These are phyloP conservation scores for Maconellicoccus hirsutus DNA, from an alignment of 1,140 invertebrate genomes.

Conservation along the genomic window DNA sequence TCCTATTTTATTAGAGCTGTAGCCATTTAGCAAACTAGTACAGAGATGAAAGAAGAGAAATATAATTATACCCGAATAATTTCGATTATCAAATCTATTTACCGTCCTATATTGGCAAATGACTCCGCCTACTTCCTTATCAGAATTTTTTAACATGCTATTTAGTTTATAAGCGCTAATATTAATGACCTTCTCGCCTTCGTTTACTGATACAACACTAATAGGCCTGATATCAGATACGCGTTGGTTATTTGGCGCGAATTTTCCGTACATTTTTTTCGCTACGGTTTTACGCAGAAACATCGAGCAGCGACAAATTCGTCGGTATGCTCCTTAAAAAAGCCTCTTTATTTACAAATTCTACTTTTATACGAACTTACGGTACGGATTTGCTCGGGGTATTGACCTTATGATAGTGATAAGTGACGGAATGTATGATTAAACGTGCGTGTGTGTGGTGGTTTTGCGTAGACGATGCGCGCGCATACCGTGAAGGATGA, in stretches of 20 bases:
- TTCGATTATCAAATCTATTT: neutral
- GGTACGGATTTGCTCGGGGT: neutral
- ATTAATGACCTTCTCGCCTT: neutral
- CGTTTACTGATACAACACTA: neutral
- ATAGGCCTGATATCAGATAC: neutral
- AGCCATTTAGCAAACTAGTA: no score
- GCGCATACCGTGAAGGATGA: neutral
- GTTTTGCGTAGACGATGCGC: neutral
- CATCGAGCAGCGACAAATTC: neutral
- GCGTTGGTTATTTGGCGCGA: neutral
- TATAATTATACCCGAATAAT: neutral
- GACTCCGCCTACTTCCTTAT: neutral
- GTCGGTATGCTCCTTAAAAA: neutral
- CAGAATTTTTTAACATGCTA: neutral
- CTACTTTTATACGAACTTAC: neutral
- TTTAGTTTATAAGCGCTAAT: neutral
- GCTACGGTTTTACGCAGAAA: neutral
- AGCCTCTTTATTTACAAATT: constrained; percentile 9
- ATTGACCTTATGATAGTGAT: neutral
- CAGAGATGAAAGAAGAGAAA: no score
- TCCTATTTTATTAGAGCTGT: no score
- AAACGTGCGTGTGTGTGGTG: neutral
- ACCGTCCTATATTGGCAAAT: neutral
- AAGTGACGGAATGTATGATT: neutral
- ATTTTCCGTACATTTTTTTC: neutral